A percentile compares a stretch with the other conserved stretches of the same genome.
phyloP scores from a whole-genome alignment of 2,797 vertebrate species.

The Eulemur albifrons region DNA sequence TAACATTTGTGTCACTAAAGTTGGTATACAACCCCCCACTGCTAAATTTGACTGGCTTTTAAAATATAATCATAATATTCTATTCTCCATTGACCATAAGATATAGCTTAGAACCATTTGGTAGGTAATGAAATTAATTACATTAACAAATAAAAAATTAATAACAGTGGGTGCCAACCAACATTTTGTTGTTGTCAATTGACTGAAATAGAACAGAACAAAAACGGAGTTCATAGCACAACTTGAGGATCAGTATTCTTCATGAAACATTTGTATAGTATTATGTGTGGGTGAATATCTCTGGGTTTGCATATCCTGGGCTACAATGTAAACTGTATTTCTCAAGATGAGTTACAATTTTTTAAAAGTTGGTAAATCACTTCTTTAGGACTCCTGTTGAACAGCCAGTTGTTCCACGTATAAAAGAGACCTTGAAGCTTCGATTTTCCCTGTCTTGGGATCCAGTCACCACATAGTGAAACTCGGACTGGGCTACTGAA shows the following conservation, averaged over 20 bases:
- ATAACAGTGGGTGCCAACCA: not conserved
- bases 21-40: no score
- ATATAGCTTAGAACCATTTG: not conserved
- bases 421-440: not conserved
- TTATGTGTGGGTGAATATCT: not conserved
- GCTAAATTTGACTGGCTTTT: no score
- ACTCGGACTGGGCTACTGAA: not conserved
- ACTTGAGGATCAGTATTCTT: not conserved
- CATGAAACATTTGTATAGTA: not conserved
- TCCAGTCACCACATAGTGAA: not conserved
- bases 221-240: not conserved
- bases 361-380: not conserved
- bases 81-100: not conserved
- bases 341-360: not conserved
- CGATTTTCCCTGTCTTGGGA: not conserved
- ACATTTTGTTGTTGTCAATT: not conserved
- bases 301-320: not conserved
- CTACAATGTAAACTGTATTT: slow-evolving; percentile 8
- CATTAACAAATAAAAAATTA: no score
- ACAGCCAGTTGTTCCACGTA: not conserved
- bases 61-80: not conserved
- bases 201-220: not conserved
- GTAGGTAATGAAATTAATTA: not conserved
- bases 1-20: no score
- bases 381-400: not conserved